phyloP scores from a whole-genome alignment of 2,888 invertebrate genomes.

The Teleogryllus oceanicus region DNA sequence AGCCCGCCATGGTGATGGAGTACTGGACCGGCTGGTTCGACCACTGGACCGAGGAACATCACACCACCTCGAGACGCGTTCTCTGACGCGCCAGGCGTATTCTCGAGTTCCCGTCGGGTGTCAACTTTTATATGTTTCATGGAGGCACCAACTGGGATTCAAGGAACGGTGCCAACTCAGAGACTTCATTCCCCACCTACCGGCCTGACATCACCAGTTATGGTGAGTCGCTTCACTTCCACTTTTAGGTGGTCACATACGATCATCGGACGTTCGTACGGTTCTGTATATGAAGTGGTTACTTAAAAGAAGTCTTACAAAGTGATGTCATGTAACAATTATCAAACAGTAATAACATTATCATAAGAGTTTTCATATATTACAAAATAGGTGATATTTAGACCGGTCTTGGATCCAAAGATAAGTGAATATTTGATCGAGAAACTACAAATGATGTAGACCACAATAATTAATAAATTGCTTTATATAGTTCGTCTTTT shows the following conservation, averaged over 20 bases:
- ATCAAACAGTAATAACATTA: too few species aligned
- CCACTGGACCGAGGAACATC: slow-evolving; percentile 52
- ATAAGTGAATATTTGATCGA: background rate
- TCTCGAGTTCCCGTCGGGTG: slow-evolving; percentile 44
- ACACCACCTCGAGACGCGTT: slow-evolving; percentile 40
- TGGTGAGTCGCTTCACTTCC: slow-evolving; percentile 42
- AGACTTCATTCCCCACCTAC: slow-evolving; percentile 33
- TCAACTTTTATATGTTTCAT: slow-evolving; percentile 49
- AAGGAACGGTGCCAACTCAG: slow-evolving; percentile 37
- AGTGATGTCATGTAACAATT: too few species aligned
- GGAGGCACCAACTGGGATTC: slow-evolving; percentile 47
- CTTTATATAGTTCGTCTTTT: background rate
- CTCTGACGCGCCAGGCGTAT: slow-evolving; percentile 38
- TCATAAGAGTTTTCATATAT: too few species aligned
- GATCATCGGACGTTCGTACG: too few species aligned
- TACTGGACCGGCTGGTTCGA: slow-evolving; percentile 63
- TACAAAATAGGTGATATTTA: too few species aligned
- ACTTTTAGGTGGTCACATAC: too few species aligned
- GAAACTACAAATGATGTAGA: background rate
- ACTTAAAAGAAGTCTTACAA: too few species aligned
- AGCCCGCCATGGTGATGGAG: slow-evolving; percentile 57
- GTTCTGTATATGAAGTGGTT: too few species aligned
- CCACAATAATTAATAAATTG: background rate
- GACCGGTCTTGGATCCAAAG: too few species aligned
- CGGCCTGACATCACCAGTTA: slow-evolving; percentile 50